These are phyloP conservation scores for Sialis lutaria DNA, from an alignment of 2,888 invertebrate species.

Conservation along the genomic window DNA sequence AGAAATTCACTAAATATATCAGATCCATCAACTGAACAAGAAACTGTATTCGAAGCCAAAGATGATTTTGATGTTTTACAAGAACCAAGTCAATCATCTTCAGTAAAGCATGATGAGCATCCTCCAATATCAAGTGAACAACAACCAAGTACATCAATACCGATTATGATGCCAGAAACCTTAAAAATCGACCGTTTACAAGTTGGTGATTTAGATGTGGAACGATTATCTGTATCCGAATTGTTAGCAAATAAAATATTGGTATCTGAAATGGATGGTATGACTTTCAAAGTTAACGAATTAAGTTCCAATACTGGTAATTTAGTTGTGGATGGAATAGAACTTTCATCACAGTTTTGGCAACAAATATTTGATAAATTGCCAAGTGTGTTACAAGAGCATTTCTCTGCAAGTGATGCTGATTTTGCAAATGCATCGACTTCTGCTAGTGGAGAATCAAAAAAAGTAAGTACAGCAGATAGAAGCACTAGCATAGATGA, in stretches of 20 bases:
- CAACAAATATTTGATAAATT: conserved; percentile 42
- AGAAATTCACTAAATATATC: not conserved
- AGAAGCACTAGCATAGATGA: conserved; percentile 4
- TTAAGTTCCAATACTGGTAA: conserved; percentile 51
- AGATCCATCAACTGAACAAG: not conserved
- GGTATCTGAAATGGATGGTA: conserved; percentile 66
- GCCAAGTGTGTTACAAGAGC: conserved; percentile 17
- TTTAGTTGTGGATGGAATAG: conserved; percentile 46
- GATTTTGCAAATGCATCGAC: conserved; percentile 18
- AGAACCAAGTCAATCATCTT: not conserved
- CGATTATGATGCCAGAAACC: conserved; percentile 4
- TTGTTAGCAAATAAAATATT: conserved; percentile 62
- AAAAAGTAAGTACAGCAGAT: not conserved
- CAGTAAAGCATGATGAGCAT: not conserved
- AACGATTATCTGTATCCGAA: conserved; percentile 58
- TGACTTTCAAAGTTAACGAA: conserved; percentile 53
- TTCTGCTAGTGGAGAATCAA: not conserved
- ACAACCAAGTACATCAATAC: not conserved
- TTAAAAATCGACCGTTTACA: conserved; percentile 42
- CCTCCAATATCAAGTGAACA: conserved; percentile 2
- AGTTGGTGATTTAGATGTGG: conserved; percentile 61
- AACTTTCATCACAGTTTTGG: conserved; percentile 48
- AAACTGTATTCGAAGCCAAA: not conserved
- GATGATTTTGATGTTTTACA: not conserved
- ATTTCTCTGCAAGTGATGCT: conserved; percentile 12